Percentiles rank a stretch among this genome's conserved stretches.
phyloP scores from a whole-genome alignment of 2,888 invertebrate genomes.

The Pyrgus malvae region DNA sequence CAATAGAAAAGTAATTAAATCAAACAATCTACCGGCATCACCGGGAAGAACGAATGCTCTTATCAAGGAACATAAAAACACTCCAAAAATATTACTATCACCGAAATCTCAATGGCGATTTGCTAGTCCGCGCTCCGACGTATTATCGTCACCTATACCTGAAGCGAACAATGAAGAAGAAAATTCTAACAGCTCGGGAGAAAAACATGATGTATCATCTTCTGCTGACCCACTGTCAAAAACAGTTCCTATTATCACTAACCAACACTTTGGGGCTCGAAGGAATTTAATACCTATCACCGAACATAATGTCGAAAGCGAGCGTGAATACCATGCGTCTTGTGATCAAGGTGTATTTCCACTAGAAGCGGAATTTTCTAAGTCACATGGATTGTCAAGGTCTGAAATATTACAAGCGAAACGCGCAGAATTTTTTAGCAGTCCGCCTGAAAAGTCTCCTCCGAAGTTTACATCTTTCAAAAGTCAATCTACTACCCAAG shows the following conservation, averaged over 20 bases:
- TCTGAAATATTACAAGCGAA: slow-evolving; percentile 82
- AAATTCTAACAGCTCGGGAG: slow-evolving; percentile 83
- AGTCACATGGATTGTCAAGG: slow-evolving; percentile 60
- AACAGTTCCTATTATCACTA: slow-evolving; percentile 72
- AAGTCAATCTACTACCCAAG: slow-evolving; percentile 45
- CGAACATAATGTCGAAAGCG: slow-evolving; percentile 57
- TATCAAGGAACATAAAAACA: slow-evolving; percentile 77
- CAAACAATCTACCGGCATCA: slow-evolving; percentile 74
- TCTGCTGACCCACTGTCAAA: slow-evolving; percentile 62
- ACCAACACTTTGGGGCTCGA: slow-evolving; percentile 75
- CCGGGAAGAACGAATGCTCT: slow-evolving; percentile 79
- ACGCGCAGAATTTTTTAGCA: slow-evolving; percentile 82
- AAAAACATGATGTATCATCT: slow-evolving; percentile 69
- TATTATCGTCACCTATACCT: slow-evolving; percentile 92
- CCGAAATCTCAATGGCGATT: slow-evolving; percentile 88
- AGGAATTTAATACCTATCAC: slow-evolving; percentile 71
- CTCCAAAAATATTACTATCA: slow-evolving; percentile 85
- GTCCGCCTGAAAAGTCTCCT: slow-evolving; percentile 60
- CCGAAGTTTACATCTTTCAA: slow-evolving; percentile 69
- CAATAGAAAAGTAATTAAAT: slow-evolving; percentile 82
- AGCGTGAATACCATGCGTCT: slow-evolving; percentile 50
- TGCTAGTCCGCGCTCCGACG: slow-evolving; percentile 89
- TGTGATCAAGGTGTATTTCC: slow-evolving; percentile 73
- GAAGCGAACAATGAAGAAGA: slow-evolving; percentile 92
- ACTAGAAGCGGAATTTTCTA: slow-evolving; percentile 62